Conservation (phyloP, 2,888 invertebrate species). For the Prosopocoilus inquinatus region DNA sequence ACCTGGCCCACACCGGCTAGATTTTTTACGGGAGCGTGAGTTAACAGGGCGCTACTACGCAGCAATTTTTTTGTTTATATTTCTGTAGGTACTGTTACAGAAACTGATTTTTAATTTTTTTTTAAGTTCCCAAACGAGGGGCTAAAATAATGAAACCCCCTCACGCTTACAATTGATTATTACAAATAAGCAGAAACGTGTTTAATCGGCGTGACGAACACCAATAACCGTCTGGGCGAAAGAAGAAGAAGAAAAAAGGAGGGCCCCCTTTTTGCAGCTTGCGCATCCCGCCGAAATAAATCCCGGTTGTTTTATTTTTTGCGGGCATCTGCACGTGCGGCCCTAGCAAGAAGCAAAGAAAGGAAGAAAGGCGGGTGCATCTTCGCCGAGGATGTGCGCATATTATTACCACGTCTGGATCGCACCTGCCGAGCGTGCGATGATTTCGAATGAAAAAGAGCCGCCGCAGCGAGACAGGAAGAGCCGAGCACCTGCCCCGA, state of each 20-base stretch:
- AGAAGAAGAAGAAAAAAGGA: too few relatives aligned
- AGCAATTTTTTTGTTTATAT: too few relatives aligned
- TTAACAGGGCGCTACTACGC: too few relatives aligned
- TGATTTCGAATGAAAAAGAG: conserved; percentile 10
- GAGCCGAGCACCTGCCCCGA: conserved; percentile 9
- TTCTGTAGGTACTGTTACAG: too few relatives aligned
- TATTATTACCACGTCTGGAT: background rate
- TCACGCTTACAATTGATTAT: background rate
- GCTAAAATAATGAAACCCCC: too few relatives aligned
- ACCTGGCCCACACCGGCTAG: background rate
- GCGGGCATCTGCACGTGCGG: background rate
- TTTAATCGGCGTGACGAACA: background rate
- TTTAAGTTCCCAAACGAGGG: too few relatives aligned
- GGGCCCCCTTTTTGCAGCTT: background rate
- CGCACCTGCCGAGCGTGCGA: conserved; percentile 1
- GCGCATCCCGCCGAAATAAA: background rate
- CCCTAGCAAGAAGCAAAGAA: background rate
- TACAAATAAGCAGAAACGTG: background rate
- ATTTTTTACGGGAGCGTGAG: too few relatives aligned
- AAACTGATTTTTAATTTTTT: too few relatives aligned
- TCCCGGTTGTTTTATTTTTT: background rate
- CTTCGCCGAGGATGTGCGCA: background rate
- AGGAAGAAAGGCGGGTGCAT: background rate
- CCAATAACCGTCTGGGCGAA: background rate
- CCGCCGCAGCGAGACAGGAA: conserved; percentile 12